A percentile compares a stretch with the other conserved stretches of the same genome.
Evolutionary conservation across 2,888 invertebrate species (phyloP).

Genomic region (Biston stratarius): DNA sequence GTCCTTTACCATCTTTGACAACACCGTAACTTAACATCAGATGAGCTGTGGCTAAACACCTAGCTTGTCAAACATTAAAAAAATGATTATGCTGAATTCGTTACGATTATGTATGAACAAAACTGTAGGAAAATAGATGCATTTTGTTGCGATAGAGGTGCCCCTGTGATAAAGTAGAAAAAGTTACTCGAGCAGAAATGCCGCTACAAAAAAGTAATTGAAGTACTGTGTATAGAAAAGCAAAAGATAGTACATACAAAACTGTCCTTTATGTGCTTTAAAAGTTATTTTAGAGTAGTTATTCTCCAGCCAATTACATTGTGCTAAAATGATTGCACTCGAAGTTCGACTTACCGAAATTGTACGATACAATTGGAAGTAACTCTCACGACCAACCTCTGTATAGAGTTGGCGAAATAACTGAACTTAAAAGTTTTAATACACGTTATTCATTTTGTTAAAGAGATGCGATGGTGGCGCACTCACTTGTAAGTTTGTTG

Average conservation of each 20-base stretch:
- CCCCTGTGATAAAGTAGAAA: too few relatives aligned
- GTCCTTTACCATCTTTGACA: too few relatives aligned
- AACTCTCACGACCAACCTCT: neutral
- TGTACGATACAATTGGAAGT: constrained; percentile 9
- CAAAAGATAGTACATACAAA: neutral
- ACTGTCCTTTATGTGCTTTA: neutral
- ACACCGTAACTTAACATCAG: too few relatives aligned
- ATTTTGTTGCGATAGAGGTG: too few relatives aligned
- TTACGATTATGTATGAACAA: too few relatives aligned
- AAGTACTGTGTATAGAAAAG: neutral
- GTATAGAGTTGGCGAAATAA: neutral
- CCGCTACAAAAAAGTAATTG: too few relatives aligned
- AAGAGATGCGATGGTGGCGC: neutral
- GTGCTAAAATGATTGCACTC: constrained; percentile 3
- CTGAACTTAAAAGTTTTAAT: neutral
- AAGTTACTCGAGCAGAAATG: too few relatives aligned
- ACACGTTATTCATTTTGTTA: neutral
- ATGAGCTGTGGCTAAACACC: too few relatives aligned
- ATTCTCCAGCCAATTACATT: constrained; percentile 5
- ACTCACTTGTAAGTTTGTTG: neutral
- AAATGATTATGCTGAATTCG: too few relatives aligned
- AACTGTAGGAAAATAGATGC: too few relatives aligned
- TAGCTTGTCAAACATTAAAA: too few relatives aligned
- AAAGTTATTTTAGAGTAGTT: neutral
- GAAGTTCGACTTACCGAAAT: neutral